phyloP scores from a whole-genome alignment of 37 sponge, comb jelly and placozoan genomes.

The Halisarca cf. caerulea region DNA sequence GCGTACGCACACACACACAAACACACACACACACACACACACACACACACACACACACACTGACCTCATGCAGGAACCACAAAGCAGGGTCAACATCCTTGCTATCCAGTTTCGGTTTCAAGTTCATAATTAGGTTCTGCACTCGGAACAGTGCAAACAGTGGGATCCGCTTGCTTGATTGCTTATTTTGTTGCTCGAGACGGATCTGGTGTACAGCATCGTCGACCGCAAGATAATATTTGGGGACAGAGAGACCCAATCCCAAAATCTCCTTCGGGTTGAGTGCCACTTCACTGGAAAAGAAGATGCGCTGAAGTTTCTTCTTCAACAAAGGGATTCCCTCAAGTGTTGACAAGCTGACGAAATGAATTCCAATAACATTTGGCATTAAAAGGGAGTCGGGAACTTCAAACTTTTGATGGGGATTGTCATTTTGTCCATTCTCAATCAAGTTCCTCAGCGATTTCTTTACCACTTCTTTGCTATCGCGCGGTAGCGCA shows the following conservation, averaged over 20 bases:
- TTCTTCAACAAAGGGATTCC: constrained; percentile 38
- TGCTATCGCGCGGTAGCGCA: constrained; percentile 26
- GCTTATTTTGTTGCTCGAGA: not conserved
- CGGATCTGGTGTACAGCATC: constrained; percentile 14
- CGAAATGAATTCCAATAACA: constrained; percentile 41
- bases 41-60: constrained; percentile 37
- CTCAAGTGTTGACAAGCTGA: constrained; percentile 43
- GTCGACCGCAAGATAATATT: not conserved
- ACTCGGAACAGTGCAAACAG: not conserved
- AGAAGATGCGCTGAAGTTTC: constrained; percentile 21
- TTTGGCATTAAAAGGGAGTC: constrained; percentile 44
- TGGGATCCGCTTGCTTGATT: not conserved
- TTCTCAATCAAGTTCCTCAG: not conserved
- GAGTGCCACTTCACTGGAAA: not conserved
- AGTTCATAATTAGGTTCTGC: not conserved
- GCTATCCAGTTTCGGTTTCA: not conserved
- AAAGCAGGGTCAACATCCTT: constrained; percentile 41
- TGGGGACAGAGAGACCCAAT: not conserved
- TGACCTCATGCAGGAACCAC: constrained; percentile 60
- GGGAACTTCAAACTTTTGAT: not conserved
- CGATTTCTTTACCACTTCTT: constrained; percentile 31
- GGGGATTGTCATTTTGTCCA: not conserved
- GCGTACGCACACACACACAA: too few species aligned
- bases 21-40: too few species aligned
- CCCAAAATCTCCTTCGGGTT: not conserved